Base-by-base conservation (phyloP, 2,113 vertebrate species). In the Condylura cristata region DNA sequence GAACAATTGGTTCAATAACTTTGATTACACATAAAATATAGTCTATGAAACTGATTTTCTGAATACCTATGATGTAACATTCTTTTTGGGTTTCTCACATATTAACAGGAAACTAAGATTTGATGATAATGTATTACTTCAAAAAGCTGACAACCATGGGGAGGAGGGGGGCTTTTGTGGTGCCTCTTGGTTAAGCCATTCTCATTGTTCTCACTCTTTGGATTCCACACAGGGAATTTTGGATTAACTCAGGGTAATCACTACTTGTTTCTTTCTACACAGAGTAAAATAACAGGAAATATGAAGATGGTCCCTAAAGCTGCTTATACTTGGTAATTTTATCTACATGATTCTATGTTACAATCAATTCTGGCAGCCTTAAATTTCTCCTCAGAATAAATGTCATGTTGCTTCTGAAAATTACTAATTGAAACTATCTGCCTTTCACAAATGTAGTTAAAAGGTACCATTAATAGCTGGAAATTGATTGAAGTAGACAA, bases 401-500 rank as follows among this genome's bases (percentile, higher is more conserved):
- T n/a, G 82, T 28, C 56, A 80, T 82, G 56, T 37, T 87, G 16
- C 22, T 94, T 30, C 46, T 87, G 82, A 93, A 92, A 96, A 79
- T 91, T 87, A 92, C 94, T 96, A 58, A 96, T 95, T 96, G 84
- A 91, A 97, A 76, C 17, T 89, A 58, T 61, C 80, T 95, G 72
- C 37, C 39, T 96, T 96, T 86, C 89, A 78, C 53, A 90, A 81
- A 90, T 12, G 72, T 86, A 92, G 63, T 68, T 95, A 68, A 93
- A 95, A 95, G 48, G 94, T 94, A 90, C 56, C 81, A 78, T 94
- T 96, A 97, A 96, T 94, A 97, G 91, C 24, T 46, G 70, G 30
- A 97, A 96, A 66, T 85, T 83, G 85, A 95, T 91, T 91, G 66
- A 66, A 97, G 70, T 46, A 93, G 94, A 96, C 82, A 97, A 90